Percentiles rank a stretch among this genome's conserved stretches.
phyloP scores from a whole-genome alignment of 2,113 vertebrate genomes.

The Pelmatolapia mariae region DNA sequence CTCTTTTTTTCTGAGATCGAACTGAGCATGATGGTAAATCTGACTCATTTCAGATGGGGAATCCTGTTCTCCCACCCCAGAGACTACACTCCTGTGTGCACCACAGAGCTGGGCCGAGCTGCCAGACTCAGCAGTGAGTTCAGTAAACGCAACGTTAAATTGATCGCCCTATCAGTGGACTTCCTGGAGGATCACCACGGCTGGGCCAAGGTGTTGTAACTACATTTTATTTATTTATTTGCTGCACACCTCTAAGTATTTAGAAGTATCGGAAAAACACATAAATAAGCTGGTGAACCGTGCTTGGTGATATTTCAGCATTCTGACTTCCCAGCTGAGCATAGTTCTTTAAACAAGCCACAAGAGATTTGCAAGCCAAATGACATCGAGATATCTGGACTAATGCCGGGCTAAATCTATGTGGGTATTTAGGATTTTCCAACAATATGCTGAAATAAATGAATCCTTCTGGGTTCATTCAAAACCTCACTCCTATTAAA shows the following conservation, averaged over 20 bases:
- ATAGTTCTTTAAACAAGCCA: neutral
- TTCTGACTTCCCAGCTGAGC: neutral
- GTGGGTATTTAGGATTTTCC: neutral
- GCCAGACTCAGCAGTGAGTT: conserved; percentile 78
- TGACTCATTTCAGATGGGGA: conserved; percentile 78
- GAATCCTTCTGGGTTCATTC: neutral
- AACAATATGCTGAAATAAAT: neutral
- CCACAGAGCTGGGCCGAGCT: conserved; percentile 87
- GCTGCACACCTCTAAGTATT: neutral
- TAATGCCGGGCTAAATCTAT: neutral
- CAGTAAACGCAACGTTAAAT: conserved; percentile 79
- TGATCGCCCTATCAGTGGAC: conserved; percentile 90
- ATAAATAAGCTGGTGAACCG: neutral
- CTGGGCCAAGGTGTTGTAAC: conserved; percentile 81
- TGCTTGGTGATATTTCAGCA: neutral
- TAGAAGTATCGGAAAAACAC: neutral
- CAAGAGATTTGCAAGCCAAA: neutral
- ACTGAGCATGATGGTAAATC: neutral
- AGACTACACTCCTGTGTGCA: conserved; percentile 92
- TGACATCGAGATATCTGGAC: neutral
- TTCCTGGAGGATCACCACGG: conserved; percentile 80
- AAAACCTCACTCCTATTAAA: neutral
- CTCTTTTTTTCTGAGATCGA: neutral
- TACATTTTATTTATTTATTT: neutral
- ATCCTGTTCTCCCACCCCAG: conserved; percentile 90